phyloP scores from a whole-genome alignment of 2,113 vertebrate species.

The Ammodytes marinus region DNA sequence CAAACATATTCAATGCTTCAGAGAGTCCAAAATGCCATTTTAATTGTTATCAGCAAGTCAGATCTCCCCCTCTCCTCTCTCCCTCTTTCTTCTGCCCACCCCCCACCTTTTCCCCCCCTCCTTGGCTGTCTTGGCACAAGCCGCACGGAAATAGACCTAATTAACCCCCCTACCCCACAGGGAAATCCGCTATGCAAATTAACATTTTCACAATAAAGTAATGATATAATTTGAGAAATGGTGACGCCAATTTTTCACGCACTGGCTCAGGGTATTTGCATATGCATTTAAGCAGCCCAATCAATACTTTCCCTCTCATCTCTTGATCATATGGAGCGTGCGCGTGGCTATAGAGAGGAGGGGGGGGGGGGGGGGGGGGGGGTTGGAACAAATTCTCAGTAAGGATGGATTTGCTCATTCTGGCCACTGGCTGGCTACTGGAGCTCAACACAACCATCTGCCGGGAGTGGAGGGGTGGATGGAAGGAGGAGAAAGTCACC shows the following conservation, averaged over 20 bases:
- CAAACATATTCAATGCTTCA: conserved; percentile 98
- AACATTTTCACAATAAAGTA: conserved; percentile 99
- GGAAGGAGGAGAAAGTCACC: conserved; percentile 65
- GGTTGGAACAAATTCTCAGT: conserved; percentile 87
- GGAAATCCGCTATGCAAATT: conserved; percentile 99
- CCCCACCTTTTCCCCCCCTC: conserved; percentile 14
- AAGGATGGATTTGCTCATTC: conserved; percentile 89
- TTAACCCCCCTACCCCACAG: conserved; percentile 96
- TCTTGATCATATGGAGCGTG: conserved; percentile 37
- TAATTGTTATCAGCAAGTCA: conserved; percentile 97
- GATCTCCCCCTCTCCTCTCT: conserved; percentile 64
- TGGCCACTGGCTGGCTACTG: conserved; percentile 70
- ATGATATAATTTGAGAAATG: conserved; percentile 99
- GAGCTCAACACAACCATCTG: conserved; percentile 95
- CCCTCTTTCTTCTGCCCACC: conserved; percentile 27
- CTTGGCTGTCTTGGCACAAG: conserved; percentile 85
- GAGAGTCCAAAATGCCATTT: conserved; percentile 95
- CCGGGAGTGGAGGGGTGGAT: conserved; percentile 86
- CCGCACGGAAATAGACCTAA: conserved; percentile 99
- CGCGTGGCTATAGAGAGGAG: background rate
- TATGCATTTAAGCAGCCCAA: conserved; percentile 76
- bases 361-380: conserved; percentile 56
- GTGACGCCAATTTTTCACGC: conserved; percentile 98
- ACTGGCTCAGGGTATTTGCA: conserved; percentile 90
- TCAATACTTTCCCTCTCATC: conserved; percentile 39